phyloP scores from a whole-genome alignment of 1,140 invertebrate genomes.

The Eufriesea mexicana region DNA sequence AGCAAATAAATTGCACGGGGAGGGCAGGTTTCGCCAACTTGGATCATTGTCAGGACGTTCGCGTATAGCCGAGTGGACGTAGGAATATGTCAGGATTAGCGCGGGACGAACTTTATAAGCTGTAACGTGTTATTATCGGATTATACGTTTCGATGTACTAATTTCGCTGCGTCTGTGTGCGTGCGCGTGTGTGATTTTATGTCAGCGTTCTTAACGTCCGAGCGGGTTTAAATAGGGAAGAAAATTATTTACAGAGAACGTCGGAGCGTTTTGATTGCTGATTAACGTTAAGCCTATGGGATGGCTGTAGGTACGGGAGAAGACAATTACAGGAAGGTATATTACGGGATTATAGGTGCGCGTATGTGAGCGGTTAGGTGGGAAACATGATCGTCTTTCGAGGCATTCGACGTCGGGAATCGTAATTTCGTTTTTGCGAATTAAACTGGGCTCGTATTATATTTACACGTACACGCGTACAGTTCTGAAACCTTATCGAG shows the following conservation, averaged over 20 bases:
- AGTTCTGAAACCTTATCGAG: too few relatives aligned
- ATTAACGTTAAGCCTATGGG: neutral
- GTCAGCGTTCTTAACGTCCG: neutral
- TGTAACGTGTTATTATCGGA: neutral
- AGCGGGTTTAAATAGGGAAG: neutral
- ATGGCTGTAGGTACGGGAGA: neutral
- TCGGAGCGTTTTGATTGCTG: neutral
- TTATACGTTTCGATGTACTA: too few relatives aligned
- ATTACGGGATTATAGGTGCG: neutral
- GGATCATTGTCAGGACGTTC: neutral
- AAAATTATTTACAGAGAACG: neutral
- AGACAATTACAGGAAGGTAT: neutral
- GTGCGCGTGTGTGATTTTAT: neutral
- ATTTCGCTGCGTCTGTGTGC: too few relatives aligned
- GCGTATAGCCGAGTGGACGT: too few relatives aligned
- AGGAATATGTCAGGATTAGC: neutral
- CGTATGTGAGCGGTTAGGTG: neutral
- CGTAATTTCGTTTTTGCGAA: too few relatives aligned
- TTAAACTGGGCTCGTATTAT: neutral
- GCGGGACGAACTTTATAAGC: neutral
- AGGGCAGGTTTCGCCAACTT: neutral
- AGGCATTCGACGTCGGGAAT: too few relatives aligned
- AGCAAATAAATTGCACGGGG: neutral
- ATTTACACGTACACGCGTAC: neutral
- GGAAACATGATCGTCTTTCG: neutral